Conservation (phyloP, 2,888 invertebrate species). For the Chymomyza caudatula region DNA sequence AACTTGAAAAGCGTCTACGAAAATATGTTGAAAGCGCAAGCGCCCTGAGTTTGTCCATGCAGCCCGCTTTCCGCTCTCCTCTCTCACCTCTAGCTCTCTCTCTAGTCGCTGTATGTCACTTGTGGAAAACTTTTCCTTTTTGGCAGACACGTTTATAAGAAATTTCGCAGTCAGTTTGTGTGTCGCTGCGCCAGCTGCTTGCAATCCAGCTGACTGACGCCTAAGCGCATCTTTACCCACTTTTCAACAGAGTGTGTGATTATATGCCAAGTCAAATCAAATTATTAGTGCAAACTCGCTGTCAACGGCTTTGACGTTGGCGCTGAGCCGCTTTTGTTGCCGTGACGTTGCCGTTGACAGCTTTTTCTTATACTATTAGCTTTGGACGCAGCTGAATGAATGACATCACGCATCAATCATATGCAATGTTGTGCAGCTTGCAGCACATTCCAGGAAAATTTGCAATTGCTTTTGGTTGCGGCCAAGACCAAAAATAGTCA, state of each 20-base stretch:
- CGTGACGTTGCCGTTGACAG: not conserved
- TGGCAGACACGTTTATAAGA: not conserved
- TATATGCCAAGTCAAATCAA: not conserved
- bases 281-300: not conserved
- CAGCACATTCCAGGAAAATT: not conserved
- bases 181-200: not conserved
- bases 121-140: slow-evolving; percentile 40
- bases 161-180: not conserved
- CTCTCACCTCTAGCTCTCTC: not conserved
- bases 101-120: not conserved
- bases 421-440: not conserved
- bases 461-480: not conserved
- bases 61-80: slow-evolving; percentile 18
- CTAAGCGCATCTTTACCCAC: slow-evolving; percentile 56
- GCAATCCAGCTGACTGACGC: slow-evolving; percentile 10
- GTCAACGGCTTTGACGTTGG: not conserved
- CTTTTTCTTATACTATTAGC: not conserved
- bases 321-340: not conserved
- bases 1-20: slow-evolving; percentile 17
- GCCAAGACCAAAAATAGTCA: not conserved
- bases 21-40: slow-evolving; percentile 6
- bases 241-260: slow-evolving; percentile 12
- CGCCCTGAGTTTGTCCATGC: slow-evolving; percentile 8
- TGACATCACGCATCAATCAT: not conserved
- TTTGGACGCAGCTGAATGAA: not conserved